phyloP scores from a whole-genome alignment of 1,140 invertebrate genomes.

The Alviniconcha marisindica region DNA sequence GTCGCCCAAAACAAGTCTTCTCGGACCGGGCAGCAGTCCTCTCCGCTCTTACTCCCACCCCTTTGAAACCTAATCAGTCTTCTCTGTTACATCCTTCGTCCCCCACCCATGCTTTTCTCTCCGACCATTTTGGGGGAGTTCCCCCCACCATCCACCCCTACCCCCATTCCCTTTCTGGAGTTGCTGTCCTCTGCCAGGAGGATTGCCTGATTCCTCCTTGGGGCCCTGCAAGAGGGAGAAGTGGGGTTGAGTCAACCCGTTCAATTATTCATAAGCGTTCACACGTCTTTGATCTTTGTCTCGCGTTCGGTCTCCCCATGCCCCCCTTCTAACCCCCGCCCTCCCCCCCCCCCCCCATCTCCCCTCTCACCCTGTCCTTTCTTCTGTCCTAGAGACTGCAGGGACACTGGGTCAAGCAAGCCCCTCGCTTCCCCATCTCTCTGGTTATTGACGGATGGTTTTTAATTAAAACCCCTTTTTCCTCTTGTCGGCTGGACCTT shows the following conservation, averaged over 20 bases:
- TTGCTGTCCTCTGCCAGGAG: background rate
- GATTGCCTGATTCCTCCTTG: background rate
- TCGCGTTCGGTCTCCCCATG: background rate
- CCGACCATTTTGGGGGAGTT: too few species aligned
- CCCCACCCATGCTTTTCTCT: too few species aligned
- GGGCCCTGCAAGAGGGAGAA: background rate
- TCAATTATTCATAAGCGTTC: conserved; percentile 32
- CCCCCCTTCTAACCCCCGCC: background rate
- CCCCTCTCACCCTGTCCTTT: conserved; percentile 10
- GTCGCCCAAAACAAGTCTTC: too few species aligned
- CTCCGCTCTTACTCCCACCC: background rate
- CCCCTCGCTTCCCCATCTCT: background rate
- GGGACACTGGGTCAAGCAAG: background rate
- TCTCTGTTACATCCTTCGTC: too few species aligned
- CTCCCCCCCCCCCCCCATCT: background rate
- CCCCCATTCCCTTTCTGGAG: too few species aligned
- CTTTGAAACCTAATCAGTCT: too few species aligned
- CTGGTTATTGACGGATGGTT: background rate
- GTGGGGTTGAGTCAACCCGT: conserved; percentile 9
- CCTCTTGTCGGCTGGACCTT: too few species aligned
- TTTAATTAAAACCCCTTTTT: conserved; percentile 4
- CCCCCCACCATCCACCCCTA: too few species aligned
- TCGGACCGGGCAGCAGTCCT: too few species aligned
- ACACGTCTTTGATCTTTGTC: conserved; percentile 13
- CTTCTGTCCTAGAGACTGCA: background rate